Conservation (phyloP, 2,888 invertebrate species). For the Mythimna impura region DNA sequence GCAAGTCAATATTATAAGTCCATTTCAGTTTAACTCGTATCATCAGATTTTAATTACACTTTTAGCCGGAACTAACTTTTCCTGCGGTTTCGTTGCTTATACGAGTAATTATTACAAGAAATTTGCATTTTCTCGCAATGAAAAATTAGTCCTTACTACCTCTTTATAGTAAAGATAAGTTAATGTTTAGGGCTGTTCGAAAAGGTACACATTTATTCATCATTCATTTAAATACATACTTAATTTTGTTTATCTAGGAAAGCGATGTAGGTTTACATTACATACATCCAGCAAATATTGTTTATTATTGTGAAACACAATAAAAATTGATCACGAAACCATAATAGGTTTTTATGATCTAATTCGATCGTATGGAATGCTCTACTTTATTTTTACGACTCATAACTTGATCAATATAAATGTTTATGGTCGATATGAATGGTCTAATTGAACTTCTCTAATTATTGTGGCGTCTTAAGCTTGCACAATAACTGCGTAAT, state of each 20-base stretch:
- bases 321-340: slow-evolving; percentile 21
- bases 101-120: not conserved
- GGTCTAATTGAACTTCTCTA: slow-evolving; percentile 28
- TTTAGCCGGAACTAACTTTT: not conserved
- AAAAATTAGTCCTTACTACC: not conserved
- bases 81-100: not conserved
- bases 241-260: not conserved
- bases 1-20: not conserved
- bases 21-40: not conserved
- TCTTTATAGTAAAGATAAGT: not conserved
- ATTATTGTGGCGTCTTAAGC: not conserved
- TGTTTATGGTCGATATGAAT: slow-evolving; percentile 33
- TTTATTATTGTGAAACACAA: slow-evolving; percentile 21
- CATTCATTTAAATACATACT: not conserved
- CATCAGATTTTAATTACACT: not conserved
- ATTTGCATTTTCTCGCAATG: not conserved
- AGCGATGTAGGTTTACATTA: not conserved
- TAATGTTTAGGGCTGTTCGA: too few species aligned
- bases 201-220: too few species aligned
- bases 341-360: slow-evolving; percentile 45
- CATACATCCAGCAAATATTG: not conserved
- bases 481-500: too few species aligned
- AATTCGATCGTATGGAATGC: slow-evolving; percentile 37
- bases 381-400: slow-evolving; percentile 33
- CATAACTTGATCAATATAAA: slow-evolving; percentile 46